A percentile compares a stretch with the other conserved stretches of the same genome.
Evolutionary conservation across 1,140 invertebrate species (phyloP).

Genomic region (Drosophila sucinea): DNA sequence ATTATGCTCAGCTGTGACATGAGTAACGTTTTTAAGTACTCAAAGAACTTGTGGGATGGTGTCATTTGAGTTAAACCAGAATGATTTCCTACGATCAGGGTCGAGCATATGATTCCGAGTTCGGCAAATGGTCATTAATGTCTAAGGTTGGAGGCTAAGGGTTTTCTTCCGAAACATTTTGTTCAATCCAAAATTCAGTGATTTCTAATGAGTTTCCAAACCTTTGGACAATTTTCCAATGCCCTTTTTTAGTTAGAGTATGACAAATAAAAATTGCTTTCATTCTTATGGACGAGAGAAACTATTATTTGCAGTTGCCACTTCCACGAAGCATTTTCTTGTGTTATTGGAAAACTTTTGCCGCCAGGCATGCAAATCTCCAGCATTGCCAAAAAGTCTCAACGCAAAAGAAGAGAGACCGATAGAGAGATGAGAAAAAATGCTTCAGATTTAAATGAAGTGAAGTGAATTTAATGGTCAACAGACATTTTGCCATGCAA

Average conservation of each 20-base stretch:
- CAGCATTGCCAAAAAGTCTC: slow-evolving; percentile 28
- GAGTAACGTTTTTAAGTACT: too few species aligned
- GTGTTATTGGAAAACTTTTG: slow-evolving; percentile 77
- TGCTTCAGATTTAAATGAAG: slow-evolving; percentile 82
- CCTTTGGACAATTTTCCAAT: not conserved
- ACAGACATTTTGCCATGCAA: slow-evolving; percentile 70
- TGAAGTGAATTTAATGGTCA: slow-evolving; percentile 83
- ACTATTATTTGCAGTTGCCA: slow-evolving; percentile 80
- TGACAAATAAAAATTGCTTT: slow-evolving; percentile 23
- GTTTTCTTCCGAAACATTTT: too few species aligned
- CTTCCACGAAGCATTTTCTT: slow-evolving; percentile 45
- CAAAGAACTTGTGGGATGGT: too few species aligned
- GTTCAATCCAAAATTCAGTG: too few species aligned
- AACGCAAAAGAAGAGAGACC: not conserved
- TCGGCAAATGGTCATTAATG: too few species aligned
- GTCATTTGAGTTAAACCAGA: too few species aligned
- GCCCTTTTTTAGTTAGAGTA: not conserved
- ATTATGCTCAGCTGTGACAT: too few species aligned
- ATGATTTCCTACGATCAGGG: too few species aligned
- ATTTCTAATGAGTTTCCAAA: not conserved
- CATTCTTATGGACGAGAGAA: slow-evolving; percentile 25
- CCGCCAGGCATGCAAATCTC: slow-evolving; percentile 55
- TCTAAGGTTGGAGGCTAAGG: too few species aligned
- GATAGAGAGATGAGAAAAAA: slow-evolving; percentile 33
- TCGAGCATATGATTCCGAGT: too few species aligned